These are phyloP conservation scores for Ailurus styani DNA, from an alignment of 2,113 vertebrate species.

Conservation along the genomic window DNA sequence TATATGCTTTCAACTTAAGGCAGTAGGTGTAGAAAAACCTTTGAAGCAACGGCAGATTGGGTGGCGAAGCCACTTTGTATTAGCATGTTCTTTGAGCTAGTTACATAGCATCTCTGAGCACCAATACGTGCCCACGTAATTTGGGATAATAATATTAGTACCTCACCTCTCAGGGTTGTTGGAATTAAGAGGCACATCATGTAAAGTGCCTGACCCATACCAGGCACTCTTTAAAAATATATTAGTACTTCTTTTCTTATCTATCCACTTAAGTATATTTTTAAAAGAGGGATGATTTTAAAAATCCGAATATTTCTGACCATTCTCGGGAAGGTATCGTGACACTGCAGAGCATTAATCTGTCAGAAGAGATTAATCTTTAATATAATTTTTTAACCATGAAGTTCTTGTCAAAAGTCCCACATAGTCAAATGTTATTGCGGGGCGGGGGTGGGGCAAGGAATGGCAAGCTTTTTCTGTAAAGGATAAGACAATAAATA, in stretches of 20 bases:
- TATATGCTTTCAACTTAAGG: background rate
- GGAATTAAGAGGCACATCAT: background rate
- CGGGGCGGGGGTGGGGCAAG: background rate
- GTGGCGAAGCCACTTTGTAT: background rate
- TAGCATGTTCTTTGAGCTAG: background rate
- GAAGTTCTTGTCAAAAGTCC: background rate
- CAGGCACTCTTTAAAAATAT: background rate
- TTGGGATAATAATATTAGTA: background rate
- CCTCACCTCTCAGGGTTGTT: background rate
- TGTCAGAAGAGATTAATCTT: background rate
- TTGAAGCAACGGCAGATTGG: background rate
- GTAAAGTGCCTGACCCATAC: background rate
- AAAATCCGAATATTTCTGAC: background rate
- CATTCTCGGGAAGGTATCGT: background rate
- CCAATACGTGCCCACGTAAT: rapidly evolving
- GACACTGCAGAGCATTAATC: background rate
- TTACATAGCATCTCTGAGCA: background rate
- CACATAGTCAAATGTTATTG: background rate
- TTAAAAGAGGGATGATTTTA: background rate
- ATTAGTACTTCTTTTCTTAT: background rate
- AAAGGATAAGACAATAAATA: background rate
- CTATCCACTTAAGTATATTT: background rate
- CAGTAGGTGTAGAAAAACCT: background rate
- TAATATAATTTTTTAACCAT: background rate
- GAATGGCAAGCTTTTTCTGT: background rate